Evolutionary conservation across 2,113 vertebrate genomes (phyloP), one percentile per base, ranked within the genome.

Genomic region (Micronycteris hirsuta): DNA sequence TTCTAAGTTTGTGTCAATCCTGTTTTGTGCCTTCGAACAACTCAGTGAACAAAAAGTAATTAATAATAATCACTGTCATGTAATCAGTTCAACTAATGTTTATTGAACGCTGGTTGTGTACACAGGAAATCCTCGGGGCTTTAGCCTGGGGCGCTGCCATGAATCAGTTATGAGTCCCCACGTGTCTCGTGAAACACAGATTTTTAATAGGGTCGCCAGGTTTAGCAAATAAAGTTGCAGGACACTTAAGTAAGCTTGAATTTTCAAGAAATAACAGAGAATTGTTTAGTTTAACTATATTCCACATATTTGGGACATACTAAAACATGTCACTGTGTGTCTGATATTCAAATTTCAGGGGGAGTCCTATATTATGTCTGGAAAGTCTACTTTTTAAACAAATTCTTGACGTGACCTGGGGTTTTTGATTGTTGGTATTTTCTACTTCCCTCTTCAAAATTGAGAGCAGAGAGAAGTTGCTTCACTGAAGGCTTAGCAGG

Each of bases 61-160:
- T 95, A 84, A 80, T 90, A 96, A 93, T 91, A 74, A 74, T 97
- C 43, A 85, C 43, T 52, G 26, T 90, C 87, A 70, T 81, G 36
- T 92, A 93, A 94, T 96, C 71, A 91, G 68, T 86, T 97, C 95
- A 91, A 52, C 83, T 95, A 96, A 96, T 94, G 94, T 96, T 96
- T 97, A 97, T 95, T 88, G 61, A 96, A 93, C 16, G 45, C 77
- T 82, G 76, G 63, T 49, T 94, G 91, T 83, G 61, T 95, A 83
- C 84, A 65, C 22, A 95, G 56, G 54, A 85, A 93, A 63, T 93
- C 87, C 88, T 81, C 52, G 87, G 85, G 71, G 65, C 38, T 86
- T 94, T 92, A 67, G 76, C 68, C 80, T 89, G 38, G 36, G 22
- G 2, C 52, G 58, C 63, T 49, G 41, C 15, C 86, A 14, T 90